Base-by-base conservation (phyloP, 1,140 invertebrate species). In the Hycleus phaleratus region DNA sequence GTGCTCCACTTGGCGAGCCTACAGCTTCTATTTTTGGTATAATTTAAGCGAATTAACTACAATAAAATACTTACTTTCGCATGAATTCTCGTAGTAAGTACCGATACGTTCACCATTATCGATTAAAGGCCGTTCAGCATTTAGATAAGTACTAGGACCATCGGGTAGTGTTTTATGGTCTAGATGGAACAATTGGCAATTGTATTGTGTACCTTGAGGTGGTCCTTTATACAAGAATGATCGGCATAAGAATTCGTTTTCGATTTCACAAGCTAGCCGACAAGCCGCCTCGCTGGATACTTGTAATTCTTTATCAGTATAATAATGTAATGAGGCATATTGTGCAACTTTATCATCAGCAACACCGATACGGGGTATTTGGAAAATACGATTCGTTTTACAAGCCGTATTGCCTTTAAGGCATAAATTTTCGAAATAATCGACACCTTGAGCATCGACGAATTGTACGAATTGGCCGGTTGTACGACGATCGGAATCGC, bases 381-480 rank as follows among this genome's bases (percentile, higher is more conserved):
- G 82, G 75, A 88, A 95, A 11, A 83, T 76, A 50, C 89, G 79
- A 55, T 85, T 85, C 2, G 83, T 84, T 65, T 90, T 89, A 74
- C 91, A 95, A 9, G 90, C 88, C 64, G 91, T 87, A 52, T 84
- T 84, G 24, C 88, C 85, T 77, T 91, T 90, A 60, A 95, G 75
- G 69, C 93, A 96, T n/a, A 95, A 78, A 76, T 95, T 96, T 77
- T 96, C 93, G 72, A 95, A 96, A 70, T 95, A 96, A 73, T 96
- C 93, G 3, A 93, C 89, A 24, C 92, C 93, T 64, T 89, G 88
- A 2, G 90, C 88, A 65, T 95, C 92, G 2, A 91, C 85, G 58
- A 95, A 85, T 67, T 93, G 89, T 2, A 88, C 83, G 68, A 86
- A 86, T 69, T 90, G 88, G 0, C 86, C 88, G 0, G 86, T 88